Evolutionary conservation across 2,113 vertebrate genomes (phyloP), one percentile per base, ranked within the genome.

Genomic region (Thalassoma bifasciatum): DNA sequence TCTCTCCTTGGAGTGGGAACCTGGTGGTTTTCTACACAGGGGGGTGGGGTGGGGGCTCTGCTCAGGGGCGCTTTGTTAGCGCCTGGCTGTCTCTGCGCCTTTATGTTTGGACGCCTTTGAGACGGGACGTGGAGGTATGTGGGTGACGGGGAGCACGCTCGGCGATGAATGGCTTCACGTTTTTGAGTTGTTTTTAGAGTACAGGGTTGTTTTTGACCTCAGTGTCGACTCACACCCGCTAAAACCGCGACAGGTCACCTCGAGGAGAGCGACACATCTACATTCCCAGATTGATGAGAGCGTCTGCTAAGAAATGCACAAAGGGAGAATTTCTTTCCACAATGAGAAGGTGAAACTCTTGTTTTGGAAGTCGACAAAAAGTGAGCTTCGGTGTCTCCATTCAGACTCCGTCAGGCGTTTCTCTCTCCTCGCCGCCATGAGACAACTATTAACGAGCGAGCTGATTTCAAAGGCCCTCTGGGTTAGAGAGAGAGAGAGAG

Each of bases 371-470:
- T 74, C 59, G 56, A 68, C 77, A 69, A 75, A 46, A 86, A 70
- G 58, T 36, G 44, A 57, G 57, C 84, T 84, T 81, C 84, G 52
- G 80, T 86, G 85, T 68, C 64, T 83, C 66, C 51, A 50, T 77
- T 82, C 76, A 73, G 53, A 53, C 63, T 84, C 73, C 66, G 77
- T 75, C 50, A 60, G 59, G 72, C 67, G 42, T 24, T 68, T 17
- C 68, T 73, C 61, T 72, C 44, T 11, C 76, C 0, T 3, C 61
- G 77, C 74, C 67, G 70, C 75, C 85, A 66, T 1, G 79, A 84
- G 66, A 73, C 85, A 82, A 63, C 81, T 77, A 79, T 82, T 89
- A 92, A 89, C 68, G 76, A 88, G 85, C 51, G 38, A 84, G 3
- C 76, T 85, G 80, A 79, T 88, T 65, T 66, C 88, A 81, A 67